Evolutionary conservation across 2,888 invertebrate species (phyloP), one percentile per base, ranked within the genome.

Genomic region (Melanotus villosus): DNA sequence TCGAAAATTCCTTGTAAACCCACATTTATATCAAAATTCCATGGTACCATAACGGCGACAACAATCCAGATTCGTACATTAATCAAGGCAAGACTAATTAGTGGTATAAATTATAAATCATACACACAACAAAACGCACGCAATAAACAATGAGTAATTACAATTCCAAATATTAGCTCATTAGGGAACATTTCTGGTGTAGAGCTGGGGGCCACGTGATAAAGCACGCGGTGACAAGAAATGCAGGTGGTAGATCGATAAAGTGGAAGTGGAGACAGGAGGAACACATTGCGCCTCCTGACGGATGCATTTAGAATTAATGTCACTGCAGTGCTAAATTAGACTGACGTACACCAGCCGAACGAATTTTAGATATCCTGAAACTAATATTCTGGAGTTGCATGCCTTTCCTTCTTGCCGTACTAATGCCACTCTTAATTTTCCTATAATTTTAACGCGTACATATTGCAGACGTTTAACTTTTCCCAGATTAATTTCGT

Each of bases 291-390:
- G 66, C 60, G 60, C 66, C 54, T 52, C 36, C 66, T 52, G 60
- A 60, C 54, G 66, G 66, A 60, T 66, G 60, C 66, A 66, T 38
- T 52, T 21, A n/a, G 30, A 60, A 66, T 60, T 66, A 66, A 34
- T 66, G 58, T 54, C 59, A 60, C 66, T 66, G 66, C 66, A 66
- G 66, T 60, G 50, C 14, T 66, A 52, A 65, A 65, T 58, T 47
- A 65, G 26, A n/a, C 16, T 34, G 45, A 43, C 32, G 54, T 45
- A 60, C 47, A 45, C 34, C 47, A 47, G 26, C n/a, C 59, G 34
- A 60, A 32, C 19, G 41, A 23, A 60, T 52, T 47, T 52, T 18
- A 32, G 52, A n/a, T 34, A 32, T 2, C 14, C 30, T 30, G 21
- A 21, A 47, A 47, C 21, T 23, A 47, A 47, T 47, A 47, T 23